A percentile compares a stretch with the other conserved stretches of the same genome.
phyloP scores from a whole-genome alignment of 2,888 invertebrate species.

The Eudasyphora cyanicolor region DNA sequence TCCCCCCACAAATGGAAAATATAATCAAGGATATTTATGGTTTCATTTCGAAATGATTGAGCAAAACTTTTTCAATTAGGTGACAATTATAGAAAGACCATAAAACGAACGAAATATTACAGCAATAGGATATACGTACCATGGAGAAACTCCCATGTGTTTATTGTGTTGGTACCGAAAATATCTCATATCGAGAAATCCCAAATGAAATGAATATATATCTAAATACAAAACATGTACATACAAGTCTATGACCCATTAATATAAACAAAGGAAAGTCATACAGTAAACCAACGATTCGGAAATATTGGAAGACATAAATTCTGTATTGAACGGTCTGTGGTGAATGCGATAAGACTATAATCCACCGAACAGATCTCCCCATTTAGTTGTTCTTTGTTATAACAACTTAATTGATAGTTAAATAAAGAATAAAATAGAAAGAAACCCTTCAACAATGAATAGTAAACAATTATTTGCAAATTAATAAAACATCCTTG shows the following conservation, averaged over 20 bases:
- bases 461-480: background rate
- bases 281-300: background rate
- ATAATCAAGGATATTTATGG: background rate
- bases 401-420: background rate
- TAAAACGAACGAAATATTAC: too few relatives aligned
- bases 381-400: too few relatives aligned
- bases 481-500: background rate
- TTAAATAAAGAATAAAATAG: background rate
- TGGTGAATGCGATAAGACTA: too few relatives aligned
- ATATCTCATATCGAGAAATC: background rate
- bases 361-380: too few relatives aligned
- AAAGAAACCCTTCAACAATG: background rate
- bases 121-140: background rate
- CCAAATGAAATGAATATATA: background rate
- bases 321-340: too few relatives aligned
- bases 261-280: background rate
- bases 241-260: background rate
- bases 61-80: conserved; percentile 58
- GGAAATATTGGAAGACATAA: background rate
- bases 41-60: background rate
- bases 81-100: conserved; percentile 38
- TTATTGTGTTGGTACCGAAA: background rate
- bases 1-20: background rate
- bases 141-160: background rate
- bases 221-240: background rate